Percentiles rank a stretch among this genome's conserved stretches.
Evolutionary conservation across 2,888 invertebrate genomes (phyloP).

Genomic region (Tanaodytes sp.): DNA sequence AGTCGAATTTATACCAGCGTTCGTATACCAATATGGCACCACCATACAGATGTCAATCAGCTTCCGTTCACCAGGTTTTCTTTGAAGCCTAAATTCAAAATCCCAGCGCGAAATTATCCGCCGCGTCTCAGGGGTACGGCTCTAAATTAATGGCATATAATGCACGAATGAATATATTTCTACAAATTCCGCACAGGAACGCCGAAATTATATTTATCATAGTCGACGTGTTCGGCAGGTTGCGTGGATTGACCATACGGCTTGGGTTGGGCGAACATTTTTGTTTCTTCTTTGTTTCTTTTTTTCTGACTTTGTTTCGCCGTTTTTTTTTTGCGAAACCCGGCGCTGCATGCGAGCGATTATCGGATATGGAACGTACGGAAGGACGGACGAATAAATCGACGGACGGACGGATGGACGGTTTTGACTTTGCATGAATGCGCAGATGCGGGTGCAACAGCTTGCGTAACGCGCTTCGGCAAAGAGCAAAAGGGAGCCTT

Average conservation of each 20-base stretch:
- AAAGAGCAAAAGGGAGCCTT: slow-evolving; percentile 59
- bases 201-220: slow-evolving; percentile 42
- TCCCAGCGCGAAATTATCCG: slow-evolving; percentile 63
- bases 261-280: too few species aligned
- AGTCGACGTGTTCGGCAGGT: slow-evolving; percentile 23
- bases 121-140: slow-evolving; percentile 55
- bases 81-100: slow-evolving; percentile 68
- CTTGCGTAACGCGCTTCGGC: slow-evolving; percentile 72
- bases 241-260: slow-evolving; percentile 1
- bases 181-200: too few species aligned
- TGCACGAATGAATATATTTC: slow-evolving; percentile 17
- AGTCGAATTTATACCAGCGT: slow-evolving; percentile 69
- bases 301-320: too few species aligned
- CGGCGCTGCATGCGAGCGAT: slow-evolving; percentile 58
- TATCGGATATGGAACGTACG: slow-evolving; percentile 67
- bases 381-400: slow-evolving; percentile 57
- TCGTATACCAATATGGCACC: slow-evolving; percentile 63
- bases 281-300: too few species aligned
- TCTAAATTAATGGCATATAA: slow-evolving; percentile 32
- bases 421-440: slow-evolving; percentile 72
- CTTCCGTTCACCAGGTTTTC: slow-evolving; percentile 61
- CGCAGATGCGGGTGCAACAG: slow-evolving; percentile 74
- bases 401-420: slow-evolving; percentile 64
- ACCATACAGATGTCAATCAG: slow-evolving; percentile 70
- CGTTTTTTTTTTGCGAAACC: neutral